Evolutionary conservation across 2,113 vertebrate species (phyloP).

Genomic region (Pseudopodoces humilis): DNA sequence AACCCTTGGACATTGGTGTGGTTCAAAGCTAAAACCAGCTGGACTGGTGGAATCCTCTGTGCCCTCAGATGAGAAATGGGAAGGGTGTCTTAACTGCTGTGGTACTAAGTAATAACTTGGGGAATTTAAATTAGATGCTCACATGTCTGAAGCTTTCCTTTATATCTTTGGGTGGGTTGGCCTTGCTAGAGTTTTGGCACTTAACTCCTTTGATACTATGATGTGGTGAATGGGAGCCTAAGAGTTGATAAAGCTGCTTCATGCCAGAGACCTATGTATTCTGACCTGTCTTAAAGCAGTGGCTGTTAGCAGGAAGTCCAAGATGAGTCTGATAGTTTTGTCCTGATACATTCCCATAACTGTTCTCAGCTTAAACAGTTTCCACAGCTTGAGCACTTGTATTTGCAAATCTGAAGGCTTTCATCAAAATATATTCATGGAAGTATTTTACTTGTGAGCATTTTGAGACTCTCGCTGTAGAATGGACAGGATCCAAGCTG

Average conservation of each 20-base stretch:
- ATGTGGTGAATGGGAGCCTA: not conserved
- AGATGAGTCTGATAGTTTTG: not conserved
- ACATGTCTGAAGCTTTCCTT: not conserved
- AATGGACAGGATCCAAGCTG: not conserved
- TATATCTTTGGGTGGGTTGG: not conserved
- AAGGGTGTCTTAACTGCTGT: not conserved
- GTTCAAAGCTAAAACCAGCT: not conserved
- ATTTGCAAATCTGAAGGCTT: not conserved
- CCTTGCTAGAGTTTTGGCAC: not conserved
- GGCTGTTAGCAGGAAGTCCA: not conserved
- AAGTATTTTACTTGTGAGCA: not conserved
- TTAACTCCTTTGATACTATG: not conserved
- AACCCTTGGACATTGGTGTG: not conserved
- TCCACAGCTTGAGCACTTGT: not conserved
- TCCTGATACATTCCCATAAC: not conserved
- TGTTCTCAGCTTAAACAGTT: not conserved
- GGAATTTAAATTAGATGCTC: not conserved
- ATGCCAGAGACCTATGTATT: rapidly evolving
- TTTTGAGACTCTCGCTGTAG: not conserved
- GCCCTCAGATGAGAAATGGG: not conserved
- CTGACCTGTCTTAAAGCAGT: not conserved
- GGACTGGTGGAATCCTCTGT: not conserved
- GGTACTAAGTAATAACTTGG: not conserved
- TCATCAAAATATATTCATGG: not conserved
- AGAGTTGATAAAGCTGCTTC: not conserved